Conservation (phyloP, 2,888 invertebrate genomes). For the Dryadula phaetusa region DNA sequence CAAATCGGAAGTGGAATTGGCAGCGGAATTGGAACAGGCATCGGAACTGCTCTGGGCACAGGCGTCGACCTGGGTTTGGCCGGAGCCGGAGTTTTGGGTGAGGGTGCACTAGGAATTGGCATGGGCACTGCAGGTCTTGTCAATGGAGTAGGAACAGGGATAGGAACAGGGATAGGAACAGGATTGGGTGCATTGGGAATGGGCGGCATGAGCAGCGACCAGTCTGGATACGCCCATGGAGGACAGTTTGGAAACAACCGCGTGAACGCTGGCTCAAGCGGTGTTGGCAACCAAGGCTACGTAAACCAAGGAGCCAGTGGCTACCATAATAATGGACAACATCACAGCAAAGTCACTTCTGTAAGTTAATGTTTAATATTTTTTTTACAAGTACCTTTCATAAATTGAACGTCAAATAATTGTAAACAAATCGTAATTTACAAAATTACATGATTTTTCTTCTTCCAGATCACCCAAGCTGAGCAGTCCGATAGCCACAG, state of each 20-base stretch:
- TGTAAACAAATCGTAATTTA: too few species aligned
- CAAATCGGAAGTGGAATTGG: conserved; percentile 2
- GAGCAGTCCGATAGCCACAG: conserved; percentile 22
- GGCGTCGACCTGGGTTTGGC: not conserved
- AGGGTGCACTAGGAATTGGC: not conserved
- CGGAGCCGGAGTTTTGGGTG: not conserved
- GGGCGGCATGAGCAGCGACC: conserved; percentile 26
- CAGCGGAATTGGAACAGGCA: not conserved
- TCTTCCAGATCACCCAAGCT: conserved; percentile 29
- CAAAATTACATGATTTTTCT: not conserved
- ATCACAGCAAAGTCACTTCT: conserved; percentile 44
- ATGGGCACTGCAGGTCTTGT: not conserved
- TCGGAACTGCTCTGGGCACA: conserved; percentile 5
- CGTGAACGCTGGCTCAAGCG: conserved; percentile 36
- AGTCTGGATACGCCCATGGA: conserved; percentile 28
- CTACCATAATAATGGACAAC: conserved; percentile 40
- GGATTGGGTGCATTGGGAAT: conserved; percentile 12
- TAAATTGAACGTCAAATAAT: too few species aligned
- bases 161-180: conserved; percentile 25
- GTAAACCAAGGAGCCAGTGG: conserved; percentile 38
- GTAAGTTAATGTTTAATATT: conserved; percentile 38
- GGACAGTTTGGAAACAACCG: conserved; percentile 33
- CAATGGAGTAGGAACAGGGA: conserved; percentile 13
- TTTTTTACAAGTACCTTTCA: not conserved
- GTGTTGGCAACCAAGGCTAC: conserved; percentile 39